Base-by-base conservation (phyloP, 2,797 vertebrate genomes). In the Enteromius treurensis region DNA sequence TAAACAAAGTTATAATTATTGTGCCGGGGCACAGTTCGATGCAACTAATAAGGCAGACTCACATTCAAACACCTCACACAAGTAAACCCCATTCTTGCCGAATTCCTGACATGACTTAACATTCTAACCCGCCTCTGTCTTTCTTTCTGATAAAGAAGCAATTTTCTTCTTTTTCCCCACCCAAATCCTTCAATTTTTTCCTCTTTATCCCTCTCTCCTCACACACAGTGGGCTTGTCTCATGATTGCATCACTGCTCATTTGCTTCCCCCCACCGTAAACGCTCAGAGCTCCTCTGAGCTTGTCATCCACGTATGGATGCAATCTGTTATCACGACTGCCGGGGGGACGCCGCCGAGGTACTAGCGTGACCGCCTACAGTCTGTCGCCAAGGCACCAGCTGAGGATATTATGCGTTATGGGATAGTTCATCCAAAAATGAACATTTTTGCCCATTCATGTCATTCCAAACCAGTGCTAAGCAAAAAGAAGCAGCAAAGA, bases 261-360 rank as follows among this genome's bases (percentile, higher is more conserved):
- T 79, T 79, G 32, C 77, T 67, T 68, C 32, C 29, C 47, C 29
- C 21, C 14, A 68, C 29, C 7, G 14, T 68, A 79, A 79, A 51
- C 3, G 64, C 47, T 68, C 45, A 51, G 77, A 79, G 29, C 45
- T 79, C 77, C 26, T 17, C 11, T 68, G 77, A 68, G 45, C 62
- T 79, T 79, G 77, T 53, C 77, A 79, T 67, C 21, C 29, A 51
- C 47, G 64, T 79, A 51, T 23, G 64, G 77, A 37, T 68, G 77
- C 77, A 67, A 79, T 68, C 77, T 78, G 77, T 65, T 78, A 78
- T 65, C 47, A 79, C 17, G 77, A 67, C 77, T 79, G 29, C 77
- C 7, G 45, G 32, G 73, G 73, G 29, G 21, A 79, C 53, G 77
- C 77, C 2, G 4, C 55, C 29, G 32, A 51, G 47, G 21, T 53